Evolutionary conservation across 2,888 invertebrate genomes (phyloP), one percentile per base, ranked within the genome.

Genomic region (Rapana venosa): DNA sequence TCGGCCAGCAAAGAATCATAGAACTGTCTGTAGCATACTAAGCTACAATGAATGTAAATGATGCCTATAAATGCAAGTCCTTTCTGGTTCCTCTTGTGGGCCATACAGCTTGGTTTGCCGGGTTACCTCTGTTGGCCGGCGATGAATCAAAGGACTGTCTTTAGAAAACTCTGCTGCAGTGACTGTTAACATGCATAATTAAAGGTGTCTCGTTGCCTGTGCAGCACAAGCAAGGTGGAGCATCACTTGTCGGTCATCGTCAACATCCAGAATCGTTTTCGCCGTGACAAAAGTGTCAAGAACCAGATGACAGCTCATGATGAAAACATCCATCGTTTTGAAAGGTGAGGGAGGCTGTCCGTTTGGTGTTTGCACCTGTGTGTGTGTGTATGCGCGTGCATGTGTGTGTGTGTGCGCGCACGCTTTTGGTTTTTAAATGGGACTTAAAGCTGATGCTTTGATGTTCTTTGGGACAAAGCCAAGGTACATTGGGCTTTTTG

Each of bases 271-370:
- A 92, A 88, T 61, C 90, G 92, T 2, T 92, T 92, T 86, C 87
- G 92, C 20, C 88, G 92, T 8, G 92, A 92, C 88, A 91, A 91
- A 36, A 92, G 88, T 84, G 92, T 92, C 35, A 90, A 91, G 88
- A 77, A 87, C 30, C 92, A 92, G 90, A 92, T 92, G 92, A 90
- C 92, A 0, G 20, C 74, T n/a, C 92, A 92, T 87, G 92, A 92
- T 87, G 90, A 92, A 84, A 90, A 91, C 85, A 91, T 92, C 35
- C 92, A 92, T 74, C 74, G 86, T 1, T 92, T 91, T 90, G 92
- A 92, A 85, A 91, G 91, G 92, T 92, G 61, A 79, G 87, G n/a
- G n/a, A 8, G 30, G 30, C n/a, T 58, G 2, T 30, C 20, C 5
- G 5, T 11, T 11, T 32, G 11, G 0, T 22, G 11, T 22, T 5